Conservation (phyloP, 92 coral and sea anemone species). For the Zoanthus gigantus region DNA sequence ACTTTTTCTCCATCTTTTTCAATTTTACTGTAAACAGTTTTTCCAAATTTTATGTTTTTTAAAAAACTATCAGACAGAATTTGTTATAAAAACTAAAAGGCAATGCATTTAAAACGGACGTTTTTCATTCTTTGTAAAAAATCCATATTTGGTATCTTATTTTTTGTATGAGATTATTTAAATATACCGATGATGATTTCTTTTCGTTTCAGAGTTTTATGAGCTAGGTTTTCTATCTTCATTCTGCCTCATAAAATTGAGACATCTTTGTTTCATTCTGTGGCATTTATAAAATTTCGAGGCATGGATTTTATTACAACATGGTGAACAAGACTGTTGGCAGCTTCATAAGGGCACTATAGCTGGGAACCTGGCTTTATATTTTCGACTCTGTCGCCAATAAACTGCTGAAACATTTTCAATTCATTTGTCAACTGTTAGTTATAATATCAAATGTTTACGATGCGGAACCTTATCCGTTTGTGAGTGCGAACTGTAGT, state of each 20-base stretch:
- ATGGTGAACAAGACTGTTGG: background rate
- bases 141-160: background rate
- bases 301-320: background rate
- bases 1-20: background rate
- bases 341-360: background rate
- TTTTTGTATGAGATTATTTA: background rate
- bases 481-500: background rate
- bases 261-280: background rate
- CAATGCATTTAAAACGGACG: background rate
- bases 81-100: background rate
- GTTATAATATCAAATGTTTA: background rate
- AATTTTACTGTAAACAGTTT: too few species aligned
- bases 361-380: background rate
- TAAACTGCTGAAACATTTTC: background rate
- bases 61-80: background rate
- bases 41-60: background rate
- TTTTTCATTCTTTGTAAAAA: background rate
- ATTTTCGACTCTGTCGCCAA: background rate
- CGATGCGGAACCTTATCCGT: background rate
- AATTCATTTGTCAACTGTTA: background rate
- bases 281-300: background rate
- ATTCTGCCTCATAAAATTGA: constrained; percentile 30
- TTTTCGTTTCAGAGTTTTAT: background rate
- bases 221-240: background rate
- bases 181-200: background rate